Percentiles rank a stretch among this genome's conserved stretches.
Conservation (phyloP, 2,888 invertebrate species). For the Andrena fulva region DNA sequence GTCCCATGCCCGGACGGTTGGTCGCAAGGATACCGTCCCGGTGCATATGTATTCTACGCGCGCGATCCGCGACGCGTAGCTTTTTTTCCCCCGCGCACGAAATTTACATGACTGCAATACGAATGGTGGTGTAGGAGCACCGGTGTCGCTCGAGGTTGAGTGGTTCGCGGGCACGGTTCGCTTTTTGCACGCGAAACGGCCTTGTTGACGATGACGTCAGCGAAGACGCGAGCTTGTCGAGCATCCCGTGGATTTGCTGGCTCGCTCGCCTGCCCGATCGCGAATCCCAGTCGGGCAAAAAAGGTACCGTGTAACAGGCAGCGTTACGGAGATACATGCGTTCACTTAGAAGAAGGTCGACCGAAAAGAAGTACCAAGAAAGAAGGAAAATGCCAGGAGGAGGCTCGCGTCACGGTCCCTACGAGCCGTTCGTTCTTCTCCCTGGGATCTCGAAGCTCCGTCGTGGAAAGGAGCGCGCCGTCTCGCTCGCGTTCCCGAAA, state of each 20-base stretch:
- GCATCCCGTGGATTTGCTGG: conserved; percentile 56
- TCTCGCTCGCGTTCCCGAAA: background rate
- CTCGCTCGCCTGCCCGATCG: conserved; percentile 37
- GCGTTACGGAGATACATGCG: conserved; percentile 72
- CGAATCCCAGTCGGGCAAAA: conserved; percentile 62
- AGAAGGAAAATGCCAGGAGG: conserved; percentile 72
- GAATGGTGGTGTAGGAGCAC: conserved; percentile 9
- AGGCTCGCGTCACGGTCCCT: conserved; percentile 37
- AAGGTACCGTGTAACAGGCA: conserved; percentile 73
- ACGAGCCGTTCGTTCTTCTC: conserved; percentile 17
- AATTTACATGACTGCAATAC: conserved; percentile 53
- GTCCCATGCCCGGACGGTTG: too few species aligned
- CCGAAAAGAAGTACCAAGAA: conserved; percentile 58
- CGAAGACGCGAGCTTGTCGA: conserved; percentile 55
- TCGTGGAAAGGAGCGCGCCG: background rate
- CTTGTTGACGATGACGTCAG: conserved; percentile 62
- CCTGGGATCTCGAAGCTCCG: background rate
- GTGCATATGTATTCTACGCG: conserved; percentile 14
- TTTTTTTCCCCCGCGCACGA: conserved; percentile 9
- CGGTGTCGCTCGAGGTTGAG: conserved; percentile 14
- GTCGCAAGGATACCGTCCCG: background rate
- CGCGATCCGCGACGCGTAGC: background rate
- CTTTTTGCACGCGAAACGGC: conserved; percentile 60
- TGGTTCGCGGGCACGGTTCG: conserved; percentile 44
- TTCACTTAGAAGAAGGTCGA: conserved; percentile 72